Evolutionary conservation across 1,140 invertebrate species (phyloP), one percentile per base, ranked within the genome.

Genomic region (Meloidogyne exigua): DNA sequence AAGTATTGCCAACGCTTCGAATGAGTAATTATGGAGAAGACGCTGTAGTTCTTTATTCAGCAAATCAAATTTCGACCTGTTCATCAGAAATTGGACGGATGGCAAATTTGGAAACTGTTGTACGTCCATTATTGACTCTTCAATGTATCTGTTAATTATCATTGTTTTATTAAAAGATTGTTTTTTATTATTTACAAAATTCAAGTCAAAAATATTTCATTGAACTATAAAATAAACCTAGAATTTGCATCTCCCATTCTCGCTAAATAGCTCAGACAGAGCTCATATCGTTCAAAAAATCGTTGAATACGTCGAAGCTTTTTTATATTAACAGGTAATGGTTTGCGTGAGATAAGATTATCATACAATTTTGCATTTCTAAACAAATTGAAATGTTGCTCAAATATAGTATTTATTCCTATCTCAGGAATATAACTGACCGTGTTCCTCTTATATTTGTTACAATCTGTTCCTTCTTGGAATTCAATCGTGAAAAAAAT

Each of bases 221-320:
- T 18, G 21, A 64, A 49, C 13, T 72, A 28, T 44, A 12, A 28
- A 23, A 36, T 21, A 49, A 36, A 78, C 76, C 65, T 39, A 25
- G 76, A 76, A 32, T 78, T 78, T 4, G 76, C 32, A 32, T 75
- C 63, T 18, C 76, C 76, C 26, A 75, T 78, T 75, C 68, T 36
- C 65, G 13, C 49, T 62, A 78, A 26, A 44, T 76, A 25, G 21
- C n/a, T 68, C 12, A 78, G 67, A 66, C 76, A 78, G 39, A 77
- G 36, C 0, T 78, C 67, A 32, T 32, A 62, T 68, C 66, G 68
- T 32, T 78, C 32, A 42, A 68, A 78, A 49, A 78, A 78, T 2
- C 65, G 15, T 15, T 78, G 74, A 23, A 78, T 67, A 15, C 74
- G 49, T 10, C 44, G 21, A 26, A 78, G 42, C 28, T 78, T 78